Evolutionary conservation across 1,140 invertebrate species (phyloP).

Genomic region (Drosophila sechellia): DNA sequence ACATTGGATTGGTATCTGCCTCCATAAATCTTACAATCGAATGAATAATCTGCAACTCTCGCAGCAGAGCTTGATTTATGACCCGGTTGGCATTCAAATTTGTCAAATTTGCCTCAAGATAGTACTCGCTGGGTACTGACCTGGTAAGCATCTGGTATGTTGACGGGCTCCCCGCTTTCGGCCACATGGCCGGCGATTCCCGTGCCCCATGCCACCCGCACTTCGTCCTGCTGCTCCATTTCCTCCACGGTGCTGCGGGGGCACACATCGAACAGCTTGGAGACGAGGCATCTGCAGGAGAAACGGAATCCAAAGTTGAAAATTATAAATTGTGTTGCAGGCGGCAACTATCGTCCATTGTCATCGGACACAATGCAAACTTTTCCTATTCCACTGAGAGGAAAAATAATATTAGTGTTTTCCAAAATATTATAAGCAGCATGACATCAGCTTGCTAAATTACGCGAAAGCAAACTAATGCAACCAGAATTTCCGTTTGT

Average conservation of each 20-base stretch:
- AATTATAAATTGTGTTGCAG: slow-evolving; percentile 53
- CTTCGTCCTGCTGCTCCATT: slow-evolving; percentile 96
- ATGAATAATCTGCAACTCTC: slow-evolving; percentile 33
- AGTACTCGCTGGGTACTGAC: slow-evolving; percentile 85
- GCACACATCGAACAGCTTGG: slow-evolving; percentile 97
- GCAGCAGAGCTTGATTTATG: slow-evolving; percentile 65
- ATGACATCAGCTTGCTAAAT: too few relatives aligned
- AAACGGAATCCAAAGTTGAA: slow-evolving; percentile 21
- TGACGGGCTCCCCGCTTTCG: slow-evolving; percentile 95
- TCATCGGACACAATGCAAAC: slow-evolving; percentile 24
- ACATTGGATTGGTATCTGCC: slow-evolving; percentile 9
- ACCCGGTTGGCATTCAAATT: slow-evolving; percentile 71
- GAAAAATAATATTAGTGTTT: not conserved
- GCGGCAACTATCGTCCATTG: slow-evolving; percentile 32
- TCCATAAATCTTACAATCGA: slow-evolving; percentile 68
- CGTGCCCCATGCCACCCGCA: slow-evolving; percentile 94
- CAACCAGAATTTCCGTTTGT: too few relatives aligned
- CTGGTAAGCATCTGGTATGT: slow-evolving; percentile 98
- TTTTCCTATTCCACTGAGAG: slow-evolving; percentile 9
- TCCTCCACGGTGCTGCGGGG: slow-evolving; percentile 95
- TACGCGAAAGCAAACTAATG: too few relatives aligned
- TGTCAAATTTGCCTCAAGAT: slow-evolving; percentile 57
- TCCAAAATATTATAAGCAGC: too few relatives aligned
- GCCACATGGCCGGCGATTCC: slow-evolving; percentile 98
- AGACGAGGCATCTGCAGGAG: slow-evolving; percentile 90